Percentiles rank a stretch among this genome's conserved stretches.
Evolutionary conservation across 2,888 invertebrate species (phyloP).

Genomic region (Epistrophella euchroma): DNA sequence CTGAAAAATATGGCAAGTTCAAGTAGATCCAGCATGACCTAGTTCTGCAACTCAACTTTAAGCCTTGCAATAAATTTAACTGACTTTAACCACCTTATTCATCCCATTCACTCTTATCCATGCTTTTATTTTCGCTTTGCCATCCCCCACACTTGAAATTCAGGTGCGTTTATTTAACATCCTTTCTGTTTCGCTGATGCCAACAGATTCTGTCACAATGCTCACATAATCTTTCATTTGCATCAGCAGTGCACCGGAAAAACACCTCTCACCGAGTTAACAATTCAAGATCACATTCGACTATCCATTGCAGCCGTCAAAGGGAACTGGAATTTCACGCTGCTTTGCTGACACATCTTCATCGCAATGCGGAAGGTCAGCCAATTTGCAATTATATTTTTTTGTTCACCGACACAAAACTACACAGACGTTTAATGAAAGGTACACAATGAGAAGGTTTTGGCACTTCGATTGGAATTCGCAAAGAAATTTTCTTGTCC

Average conservation of each 20-base stretch:
- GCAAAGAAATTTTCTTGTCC: conserved; percentile 14
- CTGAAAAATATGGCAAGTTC: too few species aligned
- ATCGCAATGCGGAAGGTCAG: conserved; percentile 52
- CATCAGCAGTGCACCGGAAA: conserved; percentile 24
- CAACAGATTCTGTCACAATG: conserved; percentile 17
- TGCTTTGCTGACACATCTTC: conserved; percentile 25
- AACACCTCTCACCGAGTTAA: conserved; percentile 54
- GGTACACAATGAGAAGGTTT: neutral
- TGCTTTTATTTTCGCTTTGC: neutral
- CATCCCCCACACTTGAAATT: neutral
- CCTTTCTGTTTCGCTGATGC: neutral
- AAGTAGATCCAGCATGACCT: neutral
- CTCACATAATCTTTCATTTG: neutral
- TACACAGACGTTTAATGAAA: neutral
- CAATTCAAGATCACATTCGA: neutral
- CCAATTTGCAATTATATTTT: neutral
- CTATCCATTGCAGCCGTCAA: neutral
- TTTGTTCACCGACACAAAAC: neutral
- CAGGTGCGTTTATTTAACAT: conserved; percentile 14
- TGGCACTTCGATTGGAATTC: conserved; percentile 24
- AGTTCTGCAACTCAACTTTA: neutral
- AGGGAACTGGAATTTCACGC: conserved; percentile 45
- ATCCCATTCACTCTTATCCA: conserved; percentile 5
- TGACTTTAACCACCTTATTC: too few species aligned
- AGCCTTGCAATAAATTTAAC: neutral